phyloP scores from a whole-genome alignment of 2,888 invertebrate genomes.

The Sinotaia quadrata region DNA sequence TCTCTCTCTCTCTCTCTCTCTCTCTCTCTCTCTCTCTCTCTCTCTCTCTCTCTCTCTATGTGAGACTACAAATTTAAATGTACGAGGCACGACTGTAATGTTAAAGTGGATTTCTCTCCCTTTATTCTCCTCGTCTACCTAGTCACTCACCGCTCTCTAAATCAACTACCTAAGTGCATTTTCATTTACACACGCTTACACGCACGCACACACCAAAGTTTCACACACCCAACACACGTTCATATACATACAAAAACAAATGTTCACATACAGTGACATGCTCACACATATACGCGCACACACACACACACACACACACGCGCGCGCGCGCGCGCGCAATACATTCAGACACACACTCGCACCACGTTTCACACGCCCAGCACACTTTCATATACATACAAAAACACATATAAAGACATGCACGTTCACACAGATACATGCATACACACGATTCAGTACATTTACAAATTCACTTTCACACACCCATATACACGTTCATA shows the following conservation, averaged over 20 bases:
- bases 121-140: too few relatives aligned
- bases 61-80: too few relatives aligned
- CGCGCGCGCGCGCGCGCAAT: too few relatives aligned
- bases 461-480: neutral
- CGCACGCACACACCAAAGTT: neutral
- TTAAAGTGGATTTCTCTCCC: too few relatives aligned
- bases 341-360: conserved; percentile 8
- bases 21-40: conserved; percentile 14
- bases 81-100: too few relatives aligned
- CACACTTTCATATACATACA: neutral
- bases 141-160: too few relatives aligned
- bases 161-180: too few relatives aligned
- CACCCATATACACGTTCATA: conserved; percentile 4
- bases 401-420: neutral
- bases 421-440: neutral
- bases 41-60: conserved; percentile 11
- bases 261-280: too few relatives aligned
- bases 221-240: too few relatives aligned
- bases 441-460: neutral
- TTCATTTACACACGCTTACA: neutral
- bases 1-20: conserved; percentile 9
- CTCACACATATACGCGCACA: too few relatives aligned
- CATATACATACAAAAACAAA: too few relatives aligned
- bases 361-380: neutral
- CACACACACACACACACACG: too few relatives aligned